A percentile compares a stretch with the other conserved stretches of the same genome.
These are phyloP conservation scores for Mustelus asterias DNA, from an alignment of 2,113 vertebrate genomes.

Conservation along the genomic window DNA sequence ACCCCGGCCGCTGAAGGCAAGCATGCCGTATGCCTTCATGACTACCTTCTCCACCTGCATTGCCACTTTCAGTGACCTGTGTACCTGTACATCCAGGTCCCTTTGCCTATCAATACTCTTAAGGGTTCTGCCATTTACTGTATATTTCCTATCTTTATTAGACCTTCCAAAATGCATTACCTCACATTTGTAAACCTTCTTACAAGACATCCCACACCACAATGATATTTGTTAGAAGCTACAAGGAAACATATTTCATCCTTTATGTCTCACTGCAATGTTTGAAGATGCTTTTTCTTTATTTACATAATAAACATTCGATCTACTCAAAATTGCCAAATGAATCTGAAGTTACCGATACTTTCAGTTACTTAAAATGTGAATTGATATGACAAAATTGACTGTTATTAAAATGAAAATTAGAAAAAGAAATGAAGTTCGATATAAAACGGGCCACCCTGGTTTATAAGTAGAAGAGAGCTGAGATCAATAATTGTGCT, in stretches of 20 bases:
- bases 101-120: too few relatives aligned
- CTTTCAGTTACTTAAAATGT: neutral
- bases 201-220: neutral
- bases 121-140: too few relatives aligned
- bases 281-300: neutral
- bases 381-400: neutral
- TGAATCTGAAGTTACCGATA: neutral
- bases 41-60: too few relatives aligned
- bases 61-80: too few relatives aligned
- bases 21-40: too few relatives aligned
- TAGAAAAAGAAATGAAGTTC: neutral
- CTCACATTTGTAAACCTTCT: too few relatives aligned
- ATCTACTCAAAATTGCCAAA: neutral
- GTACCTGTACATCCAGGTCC: too few relatives aligned
- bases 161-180: too few relatives aligned
- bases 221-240: neutral
- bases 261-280: neutral
- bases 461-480: neutral
- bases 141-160: too few relatives aligned
- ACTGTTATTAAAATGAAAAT: neutral
- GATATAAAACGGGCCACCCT: too few relatives aligned
- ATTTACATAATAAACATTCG: neutral
- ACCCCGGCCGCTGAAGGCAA: too few relatives aligned
- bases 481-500: neutral
- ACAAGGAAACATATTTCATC: neutral